These are phyloP conservation scores for Nesogale talazaci DNA, from an alignment of 2,113 vertebrate genomes.

Conservation along the genomic window DNA sequence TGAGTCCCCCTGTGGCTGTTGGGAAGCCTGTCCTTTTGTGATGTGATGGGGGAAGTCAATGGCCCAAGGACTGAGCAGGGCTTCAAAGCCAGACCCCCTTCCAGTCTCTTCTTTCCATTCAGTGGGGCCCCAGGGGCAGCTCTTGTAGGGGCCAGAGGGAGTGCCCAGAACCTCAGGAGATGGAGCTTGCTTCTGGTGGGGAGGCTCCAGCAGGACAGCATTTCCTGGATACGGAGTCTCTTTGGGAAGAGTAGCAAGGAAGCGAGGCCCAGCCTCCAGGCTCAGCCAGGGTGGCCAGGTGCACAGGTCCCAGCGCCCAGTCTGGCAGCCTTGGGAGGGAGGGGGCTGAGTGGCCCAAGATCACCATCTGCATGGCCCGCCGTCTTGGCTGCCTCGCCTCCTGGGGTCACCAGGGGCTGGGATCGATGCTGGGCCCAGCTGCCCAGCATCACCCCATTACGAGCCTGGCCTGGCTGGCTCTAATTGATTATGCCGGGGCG, in stretches of 20 bases:
- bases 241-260: not conserved
- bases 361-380: conserved; percentile 41
- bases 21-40: not conserved
- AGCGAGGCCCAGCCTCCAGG: not conserved
- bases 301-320: not conserved
- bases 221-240: not conserved
- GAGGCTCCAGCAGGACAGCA: not conserved
- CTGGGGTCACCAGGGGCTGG: conserved; percentile 57
- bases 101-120: not conserved
- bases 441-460: conserved; percentile 65
- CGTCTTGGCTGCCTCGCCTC: conserved; percentile 30
- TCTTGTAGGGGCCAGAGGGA: no score
- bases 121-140: not conserved
- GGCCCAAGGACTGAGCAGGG: not conserved
- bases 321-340: not conserved
- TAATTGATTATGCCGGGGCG: conserved; percentile 69
- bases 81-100: not conserved
- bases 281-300: not conserved
- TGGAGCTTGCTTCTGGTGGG: not conserved
- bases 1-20: not conserved
- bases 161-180: no score
- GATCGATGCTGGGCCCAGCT: conserved; percentile 77
- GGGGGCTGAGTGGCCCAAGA: conserved; percentile 7
- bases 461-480: conserved; percentile 31
- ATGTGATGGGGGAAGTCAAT: not conserved